phyloP scores from a whole-genome alignment of 2,888 invertebrate species.

The Parochlus steinenii region DNA sequence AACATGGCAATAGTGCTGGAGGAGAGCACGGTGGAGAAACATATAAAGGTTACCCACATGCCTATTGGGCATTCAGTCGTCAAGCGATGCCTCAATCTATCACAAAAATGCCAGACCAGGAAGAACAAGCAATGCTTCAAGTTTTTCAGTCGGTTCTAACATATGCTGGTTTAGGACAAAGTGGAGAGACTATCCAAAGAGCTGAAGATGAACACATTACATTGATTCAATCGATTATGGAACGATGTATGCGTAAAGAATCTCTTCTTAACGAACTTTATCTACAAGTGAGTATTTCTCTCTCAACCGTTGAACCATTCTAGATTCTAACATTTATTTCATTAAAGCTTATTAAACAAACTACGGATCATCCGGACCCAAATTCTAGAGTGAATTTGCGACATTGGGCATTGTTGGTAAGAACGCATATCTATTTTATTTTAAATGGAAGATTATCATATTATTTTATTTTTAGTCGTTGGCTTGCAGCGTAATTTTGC shows the following conservation, averaged over 20 bases:
- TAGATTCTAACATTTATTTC: no score
- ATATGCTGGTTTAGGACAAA: conserved; percentile 67
- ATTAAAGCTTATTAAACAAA: conserved; percentile 79
- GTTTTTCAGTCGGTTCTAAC: conserved; percentile 80
- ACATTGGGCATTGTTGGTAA: conserved; percentile 85
- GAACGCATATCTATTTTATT: no score
- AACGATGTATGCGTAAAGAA: conserved; percentile 81
- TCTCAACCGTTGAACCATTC: no score
- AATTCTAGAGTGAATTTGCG: conserved; percentile 71
- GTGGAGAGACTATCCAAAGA: conserved; percentile 45
- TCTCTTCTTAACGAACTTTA: conserved; percentile 77
- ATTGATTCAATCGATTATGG: conserved; percentile 76
- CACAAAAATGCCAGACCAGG: conserved; percentile 67
- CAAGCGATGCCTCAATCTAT: conserved; percentile 65
- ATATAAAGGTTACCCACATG: conserved; percentile 72
- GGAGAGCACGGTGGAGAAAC: conserved; percentile 63
- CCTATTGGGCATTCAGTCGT: conserved; percentile 83
- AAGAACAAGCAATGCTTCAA: conserved; percentile 71
- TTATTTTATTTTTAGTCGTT: no score
- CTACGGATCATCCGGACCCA: conserved; percentile 82
- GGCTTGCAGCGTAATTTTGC: conserved; percentile 66
- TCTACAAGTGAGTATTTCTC: no score
- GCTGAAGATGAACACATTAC: conserved; percentile 80
- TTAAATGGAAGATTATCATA: no score
- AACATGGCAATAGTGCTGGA: conserved; percentile 42